phyloP scores from a whole-genome alignment of 2,888 invertebrate genomes.

The Abrostola triplasia region DNA sequence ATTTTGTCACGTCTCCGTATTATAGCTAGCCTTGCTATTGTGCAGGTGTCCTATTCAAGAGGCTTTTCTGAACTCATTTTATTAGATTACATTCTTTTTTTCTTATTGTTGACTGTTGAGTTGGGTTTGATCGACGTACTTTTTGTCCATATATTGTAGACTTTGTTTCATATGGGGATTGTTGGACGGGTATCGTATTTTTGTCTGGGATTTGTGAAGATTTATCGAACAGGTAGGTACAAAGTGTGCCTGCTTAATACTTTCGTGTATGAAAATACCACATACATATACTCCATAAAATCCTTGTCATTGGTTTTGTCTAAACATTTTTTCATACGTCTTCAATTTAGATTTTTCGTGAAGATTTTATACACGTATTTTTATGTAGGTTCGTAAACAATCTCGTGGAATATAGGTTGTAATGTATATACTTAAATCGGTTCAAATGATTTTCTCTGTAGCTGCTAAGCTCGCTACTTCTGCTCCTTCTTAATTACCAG shows the following conservation, averaged over 20 bases:
- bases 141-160: background rate
- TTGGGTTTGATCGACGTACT: slow-evolving; percentile 1
- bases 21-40: slow-evolving; percentile 28
- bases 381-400: too few species aligned
- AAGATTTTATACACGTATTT: too few species aligned
- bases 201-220: background rate
- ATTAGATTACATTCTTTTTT: slow-evolving; percentile 14
- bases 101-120: background rate
- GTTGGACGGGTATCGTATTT: background rate
- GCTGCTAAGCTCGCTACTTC: background rate
- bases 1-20: slow-evolving; percentile 34
- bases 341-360: too few species aligned
- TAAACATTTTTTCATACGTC: too few species aligned
- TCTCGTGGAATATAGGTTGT: too few species aligned
- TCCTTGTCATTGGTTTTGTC: too few species aligned
- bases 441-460: background rate
- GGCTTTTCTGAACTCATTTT: slow-evolving; percentile 14
- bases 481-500: slow-evolving; percentile 2
- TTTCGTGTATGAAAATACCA: too few species aligned
- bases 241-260: too few species aligned
- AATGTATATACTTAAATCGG: background rate
- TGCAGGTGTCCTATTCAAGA: slow-evolving; percentile 24
- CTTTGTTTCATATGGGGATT: background rate
- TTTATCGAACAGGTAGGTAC: too few species aligned
- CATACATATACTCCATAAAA: too few species aligned